Evolutionary conservation across 2,888 invertebrate species (phyloP), one percentile per base, ranked within the genome.

Genomic region (Hanleya hanleyi): DNA sequence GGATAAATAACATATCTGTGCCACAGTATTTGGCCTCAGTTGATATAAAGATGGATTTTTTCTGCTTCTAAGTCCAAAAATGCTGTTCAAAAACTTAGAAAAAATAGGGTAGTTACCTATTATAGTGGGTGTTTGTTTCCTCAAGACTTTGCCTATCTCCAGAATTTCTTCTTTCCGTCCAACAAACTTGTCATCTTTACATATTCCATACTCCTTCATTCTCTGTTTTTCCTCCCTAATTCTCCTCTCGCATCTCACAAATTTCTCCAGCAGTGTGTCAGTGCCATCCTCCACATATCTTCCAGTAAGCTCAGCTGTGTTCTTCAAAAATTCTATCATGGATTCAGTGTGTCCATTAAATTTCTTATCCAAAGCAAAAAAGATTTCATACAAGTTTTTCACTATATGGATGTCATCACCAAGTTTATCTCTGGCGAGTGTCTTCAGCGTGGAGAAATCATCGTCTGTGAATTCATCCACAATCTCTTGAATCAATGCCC

Each of bases 121-220:
- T n/a, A 47, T 26, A n/a, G 9, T 57, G 6, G 35, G 26, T 26
- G 49, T 22, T 9, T 67, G 7, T 67, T 67, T 6, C 1, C 32
- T 41, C 18, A 51, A n/a, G 26, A 61, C 18, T 18, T 65, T 2
- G 22, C 65, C 29, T 32, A 32, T 36, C 26, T 29, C 36, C 35
- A n/a, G 18, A 22, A 50, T 49, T 49, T 67, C 33, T 50, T 49
- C 32, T 9, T 49, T 35, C 32, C 51, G 32, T 22, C 51, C 50
- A 35, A 67, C 36, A 51, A 67, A 67, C 18, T 50, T 67, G 18
- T 47, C 7, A 47, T 47, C 47, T 47, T 7, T 47, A 22, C n/a
- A 47, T 47, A 47, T 47, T 47, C 47, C 47, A 47, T 47, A 22
- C 47, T 4, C n/a, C 7, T 7, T 18, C 47, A 47, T 47, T 22